Percentiles rank a stretch among this genome's conserved stretches.
Conservation (phyloP, 2,888 invertebrate genomes). For the Eupithecia centaureata region DNA sequence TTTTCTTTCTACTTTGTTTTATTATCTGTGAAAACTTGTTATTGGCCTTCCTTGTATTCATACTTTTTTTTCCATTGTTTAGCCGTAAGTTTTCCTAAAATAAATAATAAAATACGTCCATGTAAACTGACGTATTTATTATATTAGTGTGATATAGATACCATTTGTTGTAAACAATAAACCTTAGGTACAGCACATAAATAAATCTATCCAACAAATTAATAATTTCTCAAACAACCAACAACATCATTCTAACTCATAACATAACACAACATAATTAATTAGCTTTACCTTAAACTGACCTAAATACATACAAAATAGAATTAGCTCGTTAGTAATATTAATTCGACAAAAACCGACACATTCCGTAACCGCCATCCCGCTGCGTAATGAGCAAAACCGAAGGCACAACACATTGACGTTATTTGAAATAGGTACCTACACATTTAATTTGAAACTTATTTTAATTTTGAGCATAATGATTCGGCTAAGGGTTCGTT, state of each 20-base stretch:
- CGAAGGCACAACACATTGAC: not conserved
- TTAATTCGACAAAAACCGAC: slow-evolving; percentile 12
- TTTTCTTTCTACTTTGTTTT: too few species aligned
- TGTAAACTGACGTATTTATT: too few species aligned
- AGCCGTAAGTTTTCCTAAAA: too few species aligned
- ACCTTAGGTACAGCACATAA: too few species aligned
- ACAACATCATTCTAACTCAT: not conserved
- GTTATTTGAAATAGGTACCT: not conserved
- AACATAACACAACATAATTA: not conserved
- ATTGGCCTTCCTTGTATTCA: too few species aligned
- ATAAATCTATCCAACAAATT: too few species aligned
- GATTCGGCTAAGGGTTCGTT: too few species aligned
- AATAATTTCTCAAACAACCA: not conserved
- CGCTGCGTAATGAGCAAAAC: slow-evolving; percentile 7
- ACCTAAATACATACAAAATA: not conserved
- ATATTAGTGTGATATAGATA: too few species aligned
- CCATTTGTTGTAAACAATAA: too few species aligned
- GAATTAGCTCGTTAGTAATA: not conserved
- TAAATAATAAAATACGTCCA: too few species aligned
- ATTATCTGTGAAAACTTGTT: too few species aligned
- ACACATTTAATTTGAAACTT: not conserved
- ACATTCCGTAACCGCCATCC: not conserved
- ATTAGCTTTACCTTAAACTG: not conserved
- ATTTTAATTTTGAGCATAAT: not conserved
- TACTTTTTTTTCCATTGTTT: too few species aligned